Evolutionary conservation across 2,797 vertebrate genomes (phyloP).

Genomic region (Ctenopoma multispine): DNA sequence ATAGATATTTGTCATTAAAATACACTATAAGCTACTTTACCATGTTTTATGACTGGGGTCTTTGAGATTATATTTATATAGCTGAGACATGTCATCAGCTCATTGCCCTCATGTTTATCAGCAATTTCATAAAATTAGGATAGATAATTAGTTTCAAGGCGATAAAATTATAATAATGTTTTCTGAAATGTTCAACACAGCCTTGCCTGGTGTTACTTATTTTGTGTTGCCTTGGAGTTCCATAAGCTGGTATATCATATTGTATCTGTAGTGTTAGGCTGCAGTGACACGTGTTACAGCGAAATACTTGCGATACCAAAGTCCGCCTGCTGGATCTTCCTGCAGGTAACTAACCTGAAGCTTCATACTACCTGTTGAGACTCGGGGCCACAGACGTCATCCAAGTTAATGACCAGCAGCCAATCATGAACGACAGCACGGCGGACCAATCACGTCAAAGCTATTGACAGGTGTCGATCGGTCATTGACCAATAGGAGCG

Average conservation of each 20-base stretch:
- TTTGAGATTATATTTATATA: too few relatives aligned
- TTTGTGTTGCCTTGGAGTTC: too few relatives aligned
- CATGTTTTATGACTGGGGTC: too few relatives aligned
- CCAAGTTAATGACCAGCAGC: background rate
- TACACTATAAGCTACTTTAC: too few relatives aligned
- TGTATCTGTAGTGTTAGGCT: background rate
- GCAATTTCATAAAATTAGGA: too few relatives aligned
- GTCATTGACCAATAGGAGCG: constrained; percentile 57
- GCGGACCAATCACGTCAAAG: constrained; percentile 64
- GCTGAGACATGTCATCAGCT: too few relatives aligned
- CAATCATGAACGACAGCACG: constrained; percentile 39
- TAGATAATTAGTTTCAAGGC: too few relatives aligned
- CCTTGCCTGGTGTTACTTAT: too few relatives aligned
- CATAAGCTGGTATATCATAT: background rate
- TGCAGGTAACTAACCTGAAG: background rate
- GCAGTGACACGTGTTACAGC: constrained; percentile 6
- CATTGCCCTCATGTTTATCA: too few relatives aligned
- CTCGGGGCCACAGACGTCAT: constrained; percentile 48
- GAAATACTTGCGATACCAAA: background rate
- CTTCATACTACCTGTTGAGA: constrained; percentile 66
- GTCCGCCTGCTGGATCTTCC: background rate
- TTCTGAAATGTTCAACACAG: too few relatives aligned
- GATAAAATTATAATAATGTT: too few relatives aligned
- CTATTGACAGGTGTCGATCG: constrained; percentile 66
- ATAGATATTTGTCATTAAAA: too few relatives aligned